Evolutionary conservation across 2,113 vertebrate genomes (phyloP), one percentile per base, ranked within the genome.

Genomic region (Syngnathoides biaculeatus): DNA sequence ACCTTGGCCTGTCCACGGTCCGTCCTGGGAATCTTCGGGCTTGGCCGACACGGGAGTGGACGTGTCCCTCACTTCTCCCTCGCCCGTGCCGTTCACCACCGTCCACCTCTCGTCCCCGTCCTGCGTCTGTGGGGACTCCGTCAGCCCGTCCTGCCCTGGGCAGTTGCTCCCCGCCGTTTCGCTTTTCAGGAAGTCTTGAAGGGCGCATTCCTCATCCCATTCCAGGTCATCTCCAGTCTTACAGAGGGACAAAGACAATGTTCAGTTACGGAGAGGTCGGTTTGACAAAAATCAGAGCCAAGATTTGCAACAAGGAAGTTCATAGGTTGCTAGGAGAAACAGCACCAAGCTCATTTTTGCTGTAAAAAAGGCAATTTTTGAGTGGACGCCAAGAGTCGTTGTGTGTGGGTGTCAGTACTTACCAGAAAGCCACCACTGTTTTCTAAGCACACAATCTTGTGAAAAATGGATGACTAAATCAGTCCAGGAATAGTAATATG

Each of bases 171-270:
- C 81, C 0, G n/a, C 74, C 2, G 68, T 35, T 35, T 84, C 79
- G 2, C 67, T 82, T 55, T 79, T 87, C 53, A 88, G 69, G 52
- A 88, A 84, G 42, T 89, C 86, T 43, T 84, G 84, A 19, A 90
- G 65, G 20, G 79, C 85, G 24, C 89, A 87, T 71, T 90, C 88
- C 68, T 91, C 85, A 1, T 89, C 88, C 89, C 87, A 88, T 71
- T 89, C 87, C 65, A 89, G 78, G 27, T 89, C 89, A 39, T 87
- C 87, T 42, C 75, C 80, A 22, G 81, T 65, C 89, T 91, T n/a
- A 24, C 39, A 70, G 22, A 43, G 39, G 3, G 42, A 10, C 5
- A 52, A n/a, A 22, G 27, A 43, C 24, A 3, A 4, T 1, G n/a
- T 11, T 42, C 1, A n/a, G 8, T 14, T 14, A 72, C 20, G 39